Evolutionary conservation across 2,888 invertebrate genomes (phyloP).

Genomic region (Xanthorhoe designata): DNA sequence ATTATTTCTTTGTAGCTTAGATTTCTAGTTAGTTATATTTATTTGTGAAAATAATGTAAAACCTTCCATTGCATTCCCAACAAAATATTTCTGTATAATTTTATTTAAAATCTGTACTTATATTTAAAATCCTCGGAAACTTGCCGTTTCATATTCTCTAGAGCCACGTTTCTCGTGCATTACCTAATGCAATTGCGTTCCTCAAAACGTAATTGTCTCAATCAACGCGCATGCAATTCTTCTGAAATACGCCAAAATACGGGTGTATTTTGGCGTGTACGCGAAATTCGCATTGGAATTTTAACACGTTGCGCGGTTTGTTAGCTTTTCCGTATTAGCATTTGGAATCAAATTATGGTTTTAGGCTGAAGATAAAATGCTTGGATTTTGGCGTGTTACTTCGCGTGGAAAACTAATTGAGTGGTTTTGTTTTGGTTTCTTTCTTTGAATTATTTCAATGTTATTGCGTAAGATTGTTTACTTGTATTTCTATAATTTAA

Average conservation of each 20-base stretch:
- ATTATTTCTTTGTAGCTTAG: background rate
- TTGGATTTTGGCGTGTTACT: constrained; percentile 7
- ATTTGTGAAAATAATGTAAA: background rate
- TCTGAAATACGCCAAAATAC: constrained; percentile 45
- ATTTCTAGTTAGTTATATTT: background rate
- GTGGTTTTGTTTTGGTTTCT: background rate
- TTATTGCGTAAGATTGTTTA: background rate
- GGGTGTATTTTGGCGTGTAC: constrained; percentile 18
- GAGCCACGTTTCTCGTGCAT: constrained; percentile 62
- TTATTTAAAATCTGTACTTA: constrained; percentile 1
- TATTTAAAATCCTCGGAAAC: constrained; percentile 1
- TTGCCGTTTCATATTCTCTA: constrained; percentile 26
- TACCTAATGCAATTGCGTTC: constrained; percentile 79
- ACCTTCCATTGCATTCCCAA: background rate
- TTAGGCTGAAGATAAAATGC: constrained; percentile 23
- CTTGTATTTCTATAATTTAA: too few species aligned
- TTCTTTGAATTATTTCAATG: background rate
- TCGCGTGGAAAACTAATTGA: background rate
- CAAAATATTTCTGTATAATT: background rate
- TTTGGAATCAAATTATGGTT: constrained; percentile 37
- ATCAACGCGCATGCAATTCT: constrained; percentile 70
- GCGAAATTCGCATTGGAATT: constrained; percentile 23
- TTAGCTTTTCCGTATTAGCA: constrained; percentile 38
- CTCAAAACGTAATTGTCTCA: constrained; percentile 75
- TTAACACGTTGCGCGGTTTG: constrained; percentile 39